These are phyloP conservation scores for Coelopa pilipes DNA, from an alignment of 2,888 invertebrate species.

Conservation along the genomic window DNA sequence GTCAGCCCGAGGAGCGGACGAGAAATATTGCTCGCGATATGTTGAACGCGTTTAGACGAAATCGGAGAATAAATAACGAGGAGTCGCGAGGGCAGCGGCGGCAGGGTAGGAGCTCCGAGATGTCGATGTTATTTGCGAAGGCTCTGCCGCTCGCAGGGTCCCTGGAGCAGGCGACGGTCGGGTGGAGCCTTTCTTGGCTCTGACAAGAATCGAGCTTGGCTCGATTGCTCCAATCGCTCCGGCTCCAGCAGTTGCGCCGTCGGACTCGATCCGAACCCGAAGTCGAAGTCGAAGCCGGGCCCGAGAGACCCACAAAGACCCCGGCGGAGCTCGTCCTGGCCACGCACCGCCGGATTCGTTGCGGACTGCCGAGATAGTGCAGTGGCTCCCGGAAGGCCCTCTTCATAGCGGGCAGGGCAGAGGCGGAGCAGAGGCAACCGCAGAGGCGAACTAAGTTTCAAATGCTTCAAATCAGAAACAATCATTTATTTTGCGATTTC, in stretches of 20 bases:
- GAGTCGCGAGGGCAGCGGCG: not conserved
- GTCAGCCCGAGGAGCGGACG: constrained; percentile 39
- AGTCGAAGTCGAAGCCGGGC: not conserved
- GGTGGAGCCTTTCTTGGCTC: not conserved
- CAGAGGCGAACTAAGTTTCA: constrained; percentile 17
- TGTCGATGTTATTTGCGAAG: too few relatives aligned
- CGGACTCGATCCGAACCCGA: not conserved
- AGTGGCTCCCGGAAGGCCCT: not conserved
- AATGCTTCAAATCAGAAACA: constrained; percentile 42
- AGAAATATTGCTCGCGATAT: constrained; percentile 59
- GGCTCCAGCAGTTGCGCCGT: too few relatives aligned
- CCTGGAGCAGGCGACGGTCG: not conserved
- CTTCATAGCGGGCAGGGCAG: not conserved
- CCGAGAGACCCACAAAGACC: not conserved
- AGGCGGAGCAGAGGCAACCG: not conserved
- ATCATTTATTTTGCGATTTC: constrained; percentile 44
- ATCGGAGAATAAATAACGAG: constrained; percentile 37
- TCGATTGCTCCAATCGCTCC: too few relatives aligned
- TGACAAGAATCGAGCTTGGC: too few relatives aligned
- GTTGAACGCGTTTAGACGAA: constrained; percentile 56
- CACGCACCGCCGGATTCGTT: not conserved
- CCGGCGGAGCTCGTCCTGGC: too few relatives aligned
- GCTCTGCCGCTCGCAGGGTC: not conserved
- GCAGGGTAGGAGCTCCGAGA: not conserved
- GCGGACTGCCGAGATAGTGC: too few relatives aligned